Conservation (phyloP, 1,140 invertebrate genomes). For the Diachasma alloeum region DNA sequence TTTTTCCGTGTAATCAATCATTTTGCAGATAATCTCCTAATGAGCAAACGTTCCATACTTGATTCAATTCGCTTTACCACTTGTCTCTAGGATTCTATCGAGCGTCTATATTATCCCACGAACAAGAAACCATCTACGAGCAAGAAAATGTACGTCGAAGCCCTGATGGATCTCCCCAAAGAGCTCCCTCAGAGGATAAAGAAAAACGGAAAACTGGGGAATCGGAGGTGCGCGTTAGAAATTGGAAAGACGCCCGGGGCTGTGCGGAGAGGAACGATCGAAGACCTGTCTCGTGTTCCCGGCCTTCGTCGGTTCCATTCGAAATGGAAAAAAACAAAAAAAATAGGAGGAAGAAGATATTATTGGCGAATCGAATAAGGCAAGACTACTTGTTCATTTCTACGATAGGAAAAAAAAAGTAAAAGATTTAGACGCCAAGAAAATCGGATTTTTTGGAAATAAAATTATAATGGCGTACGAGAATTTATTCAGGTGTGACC, state of each 20-base stretch:
- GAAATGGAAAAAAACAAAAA: background rate
- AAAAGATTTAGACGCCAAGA: background rate
- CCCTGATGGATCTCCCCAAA: background rate
- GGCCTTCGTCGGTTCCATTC: background rate
- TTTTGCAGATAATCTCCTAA: background rate
- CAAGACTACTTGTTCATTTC: background rate
- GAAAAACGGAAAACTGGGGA: background rate
- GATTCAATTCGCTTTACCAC: background rate
- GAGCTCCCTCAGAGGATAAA: background rate
- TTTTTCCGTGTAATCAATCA: background rate
- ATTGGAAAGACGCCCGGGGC: constrained; percentile 16
- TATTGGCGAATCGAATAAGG: background rate
- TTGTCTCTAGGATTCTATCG: constrained; percentile 8
- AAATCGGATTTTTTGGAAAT: background rate
- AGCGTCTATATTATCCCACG: background rate
- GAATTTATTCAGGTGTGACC: no score
- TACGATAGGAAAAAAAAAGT: background rate
- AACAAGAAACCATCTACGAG: background rate
- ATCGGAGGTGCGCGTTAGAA: background rate
- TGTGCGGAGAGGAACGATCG: background rate
- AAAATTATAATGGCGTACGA: no score
- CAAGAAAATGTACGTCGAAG: background rate
- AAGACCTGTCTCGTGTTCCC: constrained; percentile 7
- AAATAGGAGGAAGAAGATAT: background rate
- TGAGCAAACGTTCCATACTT: background rate